These are phyloP conservation scores for Dasysyrphus tricinctus DNA, from an alignment of 2,888 invertebrate genomes.

Conservation along the genomic window DNA sequence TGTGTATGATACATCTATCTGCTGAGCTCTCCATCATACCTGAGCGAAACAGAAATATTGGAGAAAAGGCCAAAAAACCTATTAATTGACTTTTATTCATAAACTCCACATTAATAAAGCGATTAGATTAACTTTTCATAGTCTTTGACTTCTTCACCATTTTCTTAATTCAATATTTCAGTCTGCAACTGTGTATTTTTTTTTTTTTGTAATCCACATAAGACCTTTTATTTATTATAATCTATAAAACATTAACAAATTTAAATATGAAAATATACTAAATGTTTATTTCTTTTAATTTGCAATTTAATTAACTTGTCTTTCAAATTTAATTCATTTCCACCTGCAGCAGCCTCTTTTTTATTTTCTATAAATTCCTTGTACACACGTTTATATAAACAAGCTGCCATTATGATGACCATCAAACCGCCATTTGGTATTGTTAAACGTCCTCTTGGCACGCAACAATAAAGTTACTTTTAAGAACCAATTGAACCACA, in stretches of 20 bases:
- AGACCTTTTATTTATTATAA: background rate
- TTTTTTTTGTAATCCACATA: too few relatives aligned
- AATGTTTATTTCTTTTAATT: too few relatives aligned
- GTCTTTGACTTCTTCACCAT: too few relatives aligned
- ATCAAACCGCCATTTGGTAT: constrained; percentile 40
- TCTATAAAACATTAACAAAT: background rate
- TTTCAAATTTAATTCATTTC: constrained; percentile 9
- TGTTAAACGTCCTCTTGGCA: constrained; percentile 61
- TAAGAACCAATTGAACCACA: constrained; percentile 32
- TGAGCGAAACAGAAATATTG: too few relatives aligned
- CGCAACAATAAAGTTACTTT: constrained; percentile 52
- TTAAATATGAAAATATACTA: background rate
- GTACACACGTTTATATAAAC: constrained; percentile 52
- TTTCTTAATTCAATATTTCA: too few relatives aligned
- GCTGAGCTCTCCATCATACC: too few relatives aligned
- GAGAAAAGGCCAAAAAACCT: too few relatives aligned
- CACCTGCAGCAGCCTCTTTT: background rate
- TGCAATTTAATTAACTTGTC: constrained; percentile 9
- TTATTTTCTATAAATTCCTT: constrained; percentile 30
- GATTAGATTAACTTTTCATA: too few relatives aligned
- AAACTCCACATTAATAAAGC: too few relatives aligned
- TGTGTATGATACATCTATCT: too few relatives aligned
- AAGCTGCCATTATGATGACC: constrained; percentile 55
- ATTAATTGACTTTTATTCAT: too few relatives aligned
- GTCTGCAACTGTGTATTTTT: too few relatives aligned